Evolutionary conservation across 2,113 vertebrate species (phyloP).

Genomic region (Cyprinus carpio): DNA sequence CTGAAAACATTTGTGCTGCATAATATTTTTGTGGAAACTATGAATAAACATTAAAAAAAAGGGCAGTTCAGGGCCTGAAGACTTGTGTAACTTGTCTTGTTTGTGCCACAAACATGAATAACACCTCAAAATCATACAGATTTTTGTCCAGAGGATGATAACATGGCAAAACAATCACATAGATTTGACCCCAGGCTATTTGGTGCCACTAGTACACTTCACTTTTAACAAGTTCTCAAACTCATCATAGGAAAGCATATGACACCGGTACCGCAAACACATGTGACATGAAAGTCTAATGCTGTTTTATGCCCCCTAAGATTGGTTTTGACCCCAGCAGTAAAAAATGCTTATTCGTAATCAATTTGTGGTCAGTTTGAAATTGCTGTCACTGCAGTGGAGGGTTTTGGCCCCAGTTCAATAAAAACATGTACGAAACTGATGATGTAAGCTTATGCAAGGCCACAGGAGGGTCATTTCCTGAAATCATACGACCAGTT

Average conservation of each 20-base stretch:
- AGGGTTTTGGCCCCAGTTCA: conserved; percentile 48
- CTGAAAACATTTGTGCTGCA: neutral
- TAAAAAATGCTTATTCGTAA: conserved; percentile 61
- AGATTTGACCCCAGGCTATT: neutral
- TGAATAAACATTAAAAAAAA: neutral
- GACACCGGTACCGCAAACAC: neutral
- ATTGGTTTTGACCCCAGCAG: conserved; percentile 60
- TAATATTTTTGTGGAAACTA: neutral
- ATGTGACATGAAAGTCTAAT: conserved; percentile 24
- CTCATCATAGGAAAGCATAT: neutral
- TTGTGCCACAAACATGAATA: neutral
- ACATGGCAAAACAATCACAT: neutral
- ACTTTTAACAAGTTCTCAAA: conserved; percentile 12
- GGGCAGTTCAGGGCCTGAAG: neutral
- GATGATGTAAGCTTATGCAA: conserved; percentile 65
- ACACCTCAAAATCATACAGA: neutral
- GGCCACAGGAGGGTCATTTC: conserved; percentile 63
- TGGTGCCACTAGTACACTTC: neutral
- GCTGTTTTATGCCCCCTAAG: conserved; percentile 29
- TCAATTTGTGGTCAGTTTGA: conserved; percentile 67
- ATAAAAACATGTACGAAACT: conserved; percentile 60
- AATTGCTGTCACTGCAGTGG: conserved; percentile 57
- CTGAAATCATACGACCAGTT: conserved; percentile 33
- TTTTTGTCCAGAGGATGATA: neutral
- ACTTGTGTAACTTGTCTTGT: neutral